phyloP scores from a whole-genome alignment of 2,113 vertebrate species.

The Erpornis zantholeuca region DNA sequence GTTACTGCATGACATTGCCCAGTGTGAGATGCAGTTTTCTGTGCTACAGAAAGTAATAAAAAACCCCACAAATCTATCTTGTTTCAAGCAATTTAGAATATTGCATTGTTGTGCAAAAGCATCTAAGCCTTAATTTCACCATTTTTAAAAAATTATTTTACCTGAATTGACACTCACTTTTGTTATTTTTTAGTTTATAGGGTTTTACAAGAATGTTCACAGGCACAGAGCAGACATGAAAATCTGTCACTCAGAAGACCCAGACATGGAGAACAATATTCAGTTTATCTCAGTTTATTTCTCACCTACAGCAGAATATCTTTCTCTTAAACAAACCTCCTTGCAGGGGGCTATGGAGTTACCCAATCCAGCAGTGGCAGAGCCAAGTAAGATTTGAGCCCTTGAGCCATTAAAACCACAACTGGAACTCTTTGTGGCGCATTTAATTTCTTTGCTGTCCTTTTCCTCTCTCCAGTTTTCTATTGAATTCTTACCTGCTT shows the following conservation, averaged over 20 bases:
- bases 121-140: background rate
- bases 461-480: background rate
- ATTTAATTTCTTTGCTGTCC: background rate
- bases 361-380: fast-evolving
- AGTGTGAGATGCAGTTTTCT: background rate
- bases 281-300: background rate
- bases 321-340: background rate
- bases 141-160: background rate
- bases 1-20: fast-evolving
- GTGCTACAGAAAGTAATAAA: background rate
- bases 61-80: background rate
- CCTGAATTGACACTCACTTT: background rate
- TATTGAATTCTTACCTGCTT: background rate
- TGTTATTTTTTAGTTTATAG: background rate
- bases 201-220: background rate
- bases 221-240: background rate
- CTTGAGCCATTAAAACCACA: background rate
- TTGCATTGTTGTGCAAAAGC: background rate
- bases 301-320: background rate
- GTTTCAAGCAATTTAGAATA: background rate
- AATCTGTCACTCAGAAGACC: background rate
- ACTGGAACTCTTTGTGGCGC: background rate
- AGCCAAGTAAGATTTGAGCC: background rate
- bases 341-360: background rate
- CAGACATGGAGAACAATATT: background rate